phyloP scores from a whole-genome alignment of 1,140 invertebrate species.

The Colletes gigas region DNA sequence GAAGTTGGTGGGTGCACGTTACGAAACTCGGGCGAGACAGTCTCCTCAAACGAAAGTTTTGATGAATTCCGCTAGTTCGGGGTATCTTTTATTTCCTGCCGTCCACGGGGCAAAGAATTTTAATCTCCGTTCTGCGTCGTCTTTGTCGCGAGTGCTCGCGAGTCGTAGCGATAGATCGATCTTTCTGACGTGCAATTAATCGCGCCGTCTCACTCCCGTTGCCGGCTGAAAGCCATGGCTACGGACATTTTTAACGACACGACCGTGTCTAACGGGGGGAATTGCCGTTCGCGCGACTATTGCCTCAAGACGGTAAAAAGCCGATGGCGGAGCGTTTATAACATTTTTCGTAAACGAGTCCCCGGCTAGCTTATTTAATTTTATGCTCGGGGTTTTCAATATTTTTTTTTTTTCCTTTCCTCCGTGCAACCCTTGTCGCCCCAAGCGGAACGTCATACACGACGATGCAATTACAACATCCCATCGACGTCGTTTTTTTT shows the following conservation, averaged over 20 bases:
- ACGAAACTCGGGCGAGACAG: no score
- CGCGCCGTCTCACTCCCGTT: not conserved
- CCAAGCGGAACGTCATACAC: not conserved
- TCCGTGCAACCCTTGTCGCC: not conserved
- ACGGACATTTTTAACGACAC: constrained; percentile 20
- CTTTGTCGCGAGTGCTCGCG: constrained; percentile 3
- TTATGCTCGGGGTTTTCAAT: not conserved
- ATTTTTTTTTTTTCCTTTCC: not conserved
- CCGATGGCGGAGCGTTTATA: not conserved
- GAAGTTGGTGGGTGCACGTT: no score
- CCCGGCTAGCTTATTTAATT: not conserved
- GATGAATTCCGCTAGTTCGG: no score
- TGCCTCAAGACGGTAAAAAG: not conserved
- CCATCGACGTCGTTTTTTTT: not conserved
- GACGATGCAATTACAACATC: constrained; percentile 20
- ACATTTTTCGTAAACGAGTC: constrained; percentile 1
- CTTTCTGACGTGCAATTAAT: constrained; percentile 30
- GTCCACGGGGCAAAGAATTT: not conserved
- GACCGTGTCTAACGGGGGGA: constrained; percentile 17
- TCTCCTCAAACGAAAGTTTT: no score
- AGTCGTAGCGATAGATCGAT: constrained; percentile 17
- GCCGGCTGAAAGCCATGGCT: not conserved
- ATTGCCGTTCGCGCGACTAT: constrained; percentile 7
- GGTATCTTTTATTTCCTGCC: not conserved
- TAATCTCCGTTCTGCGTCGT: not conserved